A percentile compares a stretch with the other conserved stretches of the same genome.
Evolutionary conservation across 2,888 invertebrate species (phyloP).

Genomic region (Dinocampus coccinellae): DNA sequence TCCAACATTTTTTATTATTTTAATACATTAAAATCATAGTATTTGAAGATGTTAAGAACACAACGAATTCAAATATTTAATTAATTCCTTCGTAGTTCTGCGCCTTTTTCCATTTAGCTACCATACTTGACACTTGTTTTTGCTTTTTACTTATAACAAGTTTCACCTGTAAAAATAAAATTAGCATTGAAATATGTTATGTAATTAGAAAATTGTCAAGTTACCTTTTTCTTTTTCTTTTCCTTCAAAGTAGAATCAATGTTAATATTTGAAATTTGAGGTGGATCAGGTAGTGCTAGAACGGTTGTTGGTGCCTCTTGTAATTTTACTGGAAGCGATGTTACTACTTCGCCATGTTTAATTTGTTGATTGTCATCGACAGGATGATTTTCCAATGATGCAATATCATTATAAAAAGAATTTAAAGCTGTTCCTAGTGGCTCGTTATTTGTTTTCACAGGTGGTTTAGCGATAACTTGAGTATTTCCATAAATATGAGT

Average conservation of each 20-base stretch:
- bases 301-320: slow-evolving; percentile 36
- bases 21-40: not conserved
- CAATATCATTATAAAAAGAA: slow-evolving; percentile 76
- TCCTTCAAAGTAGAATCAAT: slow-evolving; percentile 60
- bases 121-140: slow-evolving; percentile 78
- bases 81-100: slow-evolving; percentile 68
- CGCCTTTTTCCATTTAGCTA: slow-evolving; percentile 81
- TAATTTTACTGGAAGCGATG: slow-evolving; percentile 44
- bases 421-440: slow-evolving; percentile 71
- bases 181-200: not conserved
- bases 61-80: slow-evolving; percentile 17
- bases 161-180: slow-evolving; percentile 70
- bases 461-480: slow-evolving; percentile 66
- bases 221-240: slow-evolving; percentile 69
- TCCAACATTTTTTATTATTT: not conserved
- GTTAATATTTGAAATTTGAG: slow-evolving; percentile 25
- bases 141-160: slow-evolving; percentile 77
- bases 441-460: slow-evolving; percentile 61
- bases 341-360: slow-evolving; percentile 38
- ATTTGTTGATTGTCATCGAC: slow-evolving; percentile 43
- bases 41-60: not conserved
- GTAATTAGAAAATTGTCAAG: not conserved
- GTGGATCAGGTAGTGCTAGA: not conserved
- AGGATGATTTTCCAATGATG: slow-evolving; percentile 70
- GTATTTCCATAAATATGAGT: slow-evolving; percentile 61